Conservation (phyloP, 92 coral and sea anemone species). For the Montipora capitata region DNA sequence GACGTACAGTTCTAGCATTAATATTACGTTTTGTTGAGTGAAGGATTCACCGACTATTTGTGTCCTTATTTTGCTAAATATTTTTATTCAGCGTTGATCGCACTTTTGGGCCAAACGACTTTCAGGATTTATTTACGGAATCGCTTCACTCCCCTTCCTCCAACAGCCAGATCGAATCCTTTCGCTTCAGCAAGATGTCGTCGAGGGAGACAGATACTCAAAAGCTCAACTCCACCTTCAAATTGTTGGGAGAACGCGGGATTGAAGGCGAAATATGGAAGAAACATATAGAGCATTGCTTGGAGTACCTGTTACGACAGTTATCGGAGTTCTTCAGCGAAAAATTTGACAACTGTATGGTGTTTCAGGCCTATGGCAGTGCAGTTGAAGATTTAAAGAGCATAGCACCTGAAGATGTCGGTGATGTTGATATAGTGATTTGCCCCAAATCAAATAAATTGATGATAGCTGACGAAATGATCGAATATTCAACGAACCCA, state of each 20-base stretch:
- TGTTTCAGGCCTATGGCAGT: slow-evolving; percentile 63
- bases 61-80: no score
- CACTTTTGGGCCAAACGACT: no score
- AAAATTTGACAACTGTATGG: not conserved
- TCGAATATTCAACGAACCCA: slow-evolving; percentile 40
- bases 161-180: no score
- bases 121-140: not conserved
- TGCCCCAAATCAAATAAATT: slow-evolving; percentile 56
- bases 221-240: slow-evolving; percentile 49
- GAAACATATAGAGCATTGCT: not conserved
- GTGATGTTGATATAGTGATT: slow-evolving; percentile 76
- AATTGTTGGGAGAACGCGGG: slow-evolving; percentile 33
- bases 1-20: no score
- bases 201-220: slow-evolving; percentile 6
- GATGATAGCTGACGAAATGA: slow-evolving; percentile 56
- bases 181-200: slow-evolving; percentile 22
- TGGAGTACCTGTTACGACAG: not conserved
- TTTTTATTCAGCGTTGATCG: no score
- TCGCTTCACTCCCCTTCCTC: not conserved
- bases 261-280: slow-evolving; percentile 27
- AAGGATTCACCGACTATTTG: no score
- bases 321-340: not conserved
- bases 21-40: no score
- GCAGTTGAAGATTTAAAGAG: slow-evolving; percentile 68
- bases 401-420: slow-evolving; percentile 59